Evolutionary conservation across 2,113 vertebrate species (phyloP).

Genomic region (Xiphorhynchus elegans): DNA sequence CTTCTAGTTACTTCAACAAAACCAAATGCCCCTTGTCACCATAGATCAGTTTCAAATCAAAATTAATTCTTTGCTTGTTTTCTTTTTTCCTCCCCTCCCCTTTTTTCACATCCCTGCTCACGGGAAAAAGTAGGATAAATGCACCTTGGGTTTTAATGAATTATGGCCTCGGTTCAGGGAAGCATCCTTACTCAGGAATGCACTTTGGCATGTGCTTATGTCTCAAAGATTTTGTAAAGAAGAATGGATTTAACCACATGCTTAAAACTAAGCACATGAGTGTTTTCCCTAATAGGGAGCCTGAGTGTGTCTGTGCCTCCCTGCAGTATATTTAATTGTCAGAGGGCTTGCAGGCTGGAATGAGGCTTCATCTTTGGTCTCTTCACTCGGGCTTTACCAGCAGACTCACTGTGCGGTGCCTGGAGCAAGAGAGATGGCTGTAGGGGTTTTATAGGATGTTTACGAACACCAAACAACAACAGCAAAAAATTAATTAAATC

Average conservation of each 20-base stretch:
- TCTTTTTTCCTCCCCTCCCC: neutral
- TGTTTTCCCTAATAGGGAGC: conserved; percentile 47
- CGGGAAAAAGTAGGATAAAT: conserved; percentile 19
- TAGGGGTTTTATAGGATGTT: neutral
- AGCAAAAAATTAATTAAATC: neutral
- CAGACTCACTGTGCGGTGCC: neutral
- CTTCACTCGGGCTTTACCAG: neutral
- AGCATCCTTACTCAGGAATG: conserved; percentile 64
- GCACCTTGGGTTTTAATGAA: conserved; percentile 65
- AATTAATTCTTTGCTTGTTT: conserved; percentile 55
- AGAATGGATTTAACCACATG: conserved; percentile 58
- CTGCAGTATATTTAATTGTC: conserved; percentile 19
- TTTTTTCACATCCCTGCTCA: conserved; percentile 11
- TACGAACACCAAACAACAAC: neutral
- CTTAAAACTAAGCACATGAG: conserved; percentile 56
- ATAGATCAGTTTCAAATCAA: conserved; percentile 61
- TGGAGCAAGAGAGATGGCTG: neutral
- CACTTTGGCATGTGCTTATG: conserved; percentile 49
- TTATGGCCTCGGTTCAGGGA: conserved; percentile 43
- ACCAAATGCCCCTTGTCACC: conserved; percentile 58
- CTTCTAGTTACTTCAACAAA: conserved; percentile 58
- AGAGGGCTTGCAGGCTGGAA: neutral
- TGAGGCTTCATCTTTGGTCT: neutral
- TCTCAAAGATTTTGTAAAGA: conserved; percentile 55
- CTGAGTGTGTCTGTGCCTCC: neutral